Percentiles rank a stretch among this genome's conserved stretches.
These are phyloP conservation scores for Serilophus lunatus DNA, from an alignment of 2,113 vertebrate species.

Conservation along the genomic window DNA sequence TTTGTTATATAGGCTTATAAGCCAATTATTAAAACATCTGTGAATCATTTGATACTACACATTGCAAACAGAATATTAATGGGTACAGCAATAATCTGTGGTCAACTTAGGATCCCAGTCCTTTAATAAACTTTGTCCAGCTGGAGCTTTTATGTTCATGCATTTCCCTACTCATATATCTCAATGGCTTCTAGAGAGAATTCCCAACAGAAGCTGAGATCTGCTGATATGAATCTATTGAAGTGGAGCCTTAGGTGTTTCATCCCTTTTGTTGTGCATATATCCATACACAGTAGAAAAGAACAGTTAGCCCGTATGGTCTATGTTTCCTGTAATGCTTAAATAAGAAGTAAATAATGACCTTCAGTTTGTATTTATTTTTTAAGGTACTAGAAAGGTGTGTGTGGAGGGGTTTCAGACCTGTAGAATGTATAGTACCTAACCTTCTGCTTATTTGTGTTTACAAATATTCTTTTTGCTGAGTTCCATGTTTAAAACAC, in stretches of 20 bases:
- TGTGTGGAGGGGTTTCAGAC: neutral
- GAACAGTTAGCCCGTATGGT: neutral
- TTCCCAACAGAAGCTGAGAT: neutral
- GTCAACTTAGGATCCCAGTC: neutral
- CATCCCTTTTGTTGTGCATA: neutral
- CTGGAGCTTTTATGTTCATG: neutral
- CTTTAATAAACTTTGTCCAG: neutral
- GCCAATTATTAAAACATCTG: neutral
- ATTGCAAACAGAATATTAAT: neutral
- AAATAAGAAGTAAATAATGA: neutral
- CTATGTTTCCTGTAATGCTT: neutral
- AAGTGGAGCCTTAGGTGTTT: neutral
- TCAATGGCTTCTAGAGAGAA: neutral
- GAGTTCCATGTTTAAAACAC: neutral
- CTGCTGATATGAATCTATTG: neutral
- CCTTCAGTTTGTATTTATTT: neutral
- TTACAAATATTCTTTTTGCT: neutral
- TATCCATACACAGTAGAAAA: neutral
- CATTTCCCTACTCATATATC: neutral
- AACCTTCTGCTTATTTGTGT: neutral
- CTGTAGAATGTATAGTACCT: no score
- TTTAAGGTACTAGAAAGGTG: neutral
- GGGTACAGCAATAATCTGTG: neutral
- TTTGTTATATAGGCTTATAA: neutral
- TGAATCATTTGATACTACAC: neutral